Evolutionary conservation across 2,797 vertebrate genomes (phyloP), one percentile per base, ranked within the genome.

Genomic region (Macrochelys suwanniensis): DNA sequence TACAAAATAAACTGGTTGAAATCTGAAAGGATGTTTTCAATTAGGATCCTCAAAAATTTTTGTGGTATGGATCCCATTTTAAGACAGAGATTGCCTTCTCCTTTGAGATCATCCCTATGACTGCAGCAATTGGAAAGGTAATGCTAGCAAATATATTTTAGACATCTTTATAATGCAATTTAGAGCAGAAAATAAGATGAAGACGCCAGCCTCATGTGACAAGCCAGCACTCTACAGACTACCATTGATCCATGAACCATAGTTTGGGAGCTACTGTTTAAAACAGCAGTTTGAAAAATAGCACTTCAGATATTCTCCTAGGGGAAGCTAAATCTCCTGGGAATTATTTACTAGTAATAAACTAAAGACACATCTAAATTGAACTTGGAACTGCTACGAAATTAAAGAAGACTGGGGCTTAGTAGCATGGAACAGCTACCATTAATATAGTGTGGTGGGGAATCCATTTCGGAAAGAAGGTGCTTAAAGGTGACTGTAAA

Each of bases 261-360:
- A 4, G 23, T 82, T 61, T 56, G 8, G 51, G 25, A 89, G 85
- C 0, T 3, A 76, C 31, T 61, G 25, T 61, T 80, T 89, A 88
- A 92, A 82, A 25, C 2, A 74, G 50, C 15, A 47, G 11, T 0
- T 0, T 2, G 2, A 50, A 88, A 79, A 56, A 93, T 74, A 0
- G 1, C 31, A 68, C 47, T 92, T 93, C 12, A 56, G 76, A 71
- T 8, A 54, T 80, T 85, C 25, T 2, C 83, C 82, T 91, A 23
- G 19, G 68, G 12, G 12, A 1, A 33, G 2, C 31, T 4, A 3
- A 5, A 0, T 0, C 12, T 79, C 51, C 71, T 13, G 26, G 2
- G 2, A 71, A 76, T 83, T 77, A 49, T 89, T 92, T 80, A 10
- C 4, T 10, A 88, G 68, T 12, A 53, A 71, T 83, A 80, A 80